These are phyloP conservation scores for Oryctolagus cuniculus DNA, from an alignment of 2,113 vertebrate species.

Conservation along the genomic window DNA sequence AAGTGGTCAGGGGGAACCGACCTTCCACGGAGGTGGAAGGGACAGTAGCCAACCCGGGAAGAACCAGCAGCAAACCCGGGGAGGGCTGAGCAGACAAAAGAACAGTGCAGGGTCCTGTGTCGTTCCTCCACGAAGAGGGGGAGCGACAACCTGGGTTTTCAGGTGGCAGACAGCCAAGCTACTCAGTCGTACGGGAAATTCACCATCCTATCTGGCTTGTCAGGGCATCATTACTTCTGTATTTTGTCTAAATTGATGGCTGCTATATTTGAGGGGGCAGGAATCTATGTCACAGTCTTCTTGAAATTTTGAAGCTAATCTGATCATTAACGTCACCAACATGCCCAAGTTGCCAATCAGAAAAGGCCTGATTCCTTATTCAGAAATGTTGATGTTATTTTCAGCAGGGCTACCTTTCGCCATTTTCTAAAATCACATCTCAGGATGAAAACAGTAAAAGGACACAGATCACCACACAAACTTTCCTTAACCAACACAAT, in stretches of 20 bases:
- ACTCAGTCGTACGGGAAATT: not conserved
- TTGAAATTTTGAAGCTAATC: slow-evolving; percentile 1
- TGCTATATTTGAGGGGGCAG: not conserved
- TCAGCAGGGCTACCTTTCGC: not conserved
- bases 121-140: no score
- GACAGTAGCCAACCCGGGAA: no score
- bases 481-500: slow-evolving; percentile 16
- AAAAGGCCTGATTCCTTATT: slow-evolving; percentile 1
- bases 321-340: slow-evolving; percentile 21
- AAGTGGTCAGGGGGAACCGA: no score
- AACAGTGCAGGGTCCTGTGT: no score
- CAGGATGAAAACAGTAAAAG: slow-evolving; percentile 13
- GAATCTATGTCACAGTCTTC: not conserved
- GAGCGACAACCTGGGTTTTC: not conserved
- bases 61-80: no score
- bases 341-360: slow-evolving; percentile 15
- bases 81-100: no score
- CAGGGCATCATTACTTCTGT: slow-evolving; percentile 5
- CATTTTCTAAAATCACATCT: slow-evolving; percentile 31
- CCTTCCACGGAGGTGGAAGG: no score
- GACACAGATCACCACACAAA: not conserved
- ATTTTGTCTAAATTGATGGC: slow-evolving; percentile 6
- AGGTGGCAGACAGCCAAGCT: not conserved
- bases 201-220: not conserved
- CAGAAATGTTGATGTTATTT: not conserved